Percentiles rank a stretch among this genome's conserved stretches.
Conservation (phyloP, 2,888 invertebrate species). For the Epinotia bilunana region DNA sequence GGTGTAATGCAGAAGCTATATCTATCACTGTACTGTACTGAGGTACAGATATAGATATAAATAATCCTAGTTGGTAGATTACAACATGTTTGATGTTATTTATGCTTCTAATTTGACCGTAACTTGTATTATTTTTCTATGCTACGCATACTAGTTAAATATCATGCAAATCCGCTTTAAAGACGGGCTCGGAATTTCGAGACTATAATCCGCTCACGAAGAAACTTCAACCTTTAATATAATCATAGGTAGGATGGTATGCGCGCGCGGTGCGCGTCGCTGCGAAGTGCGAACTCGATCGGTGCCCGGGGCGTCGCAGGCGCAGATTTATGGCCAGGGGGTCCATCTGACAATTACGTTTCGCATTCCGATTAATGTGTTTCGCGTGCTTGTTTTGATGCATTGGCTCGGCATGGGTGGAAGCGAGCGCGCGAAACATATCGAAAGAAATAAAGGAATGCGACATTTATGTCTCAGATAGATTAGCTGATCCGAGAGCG, state of each 20-base stretch:
- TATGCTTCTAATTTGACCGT: not conserved
- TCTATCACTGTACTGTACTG: no score
- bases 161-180: not conserved
- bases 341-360: not conserved
- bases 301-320: conserved; percentile 42
- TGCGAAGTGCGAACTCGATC: conserved; percentile 41
- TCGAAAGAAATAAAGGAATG: not conserved
- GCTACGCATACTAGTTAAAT: no score
- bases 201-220: conserved; percentile 27
- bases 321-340: conserved; percentile 37
- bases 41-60: no score
- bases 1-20: no score
- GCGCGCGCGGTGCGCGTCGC: conserved; percentile 30
- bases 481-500: conserved; percentile 22
- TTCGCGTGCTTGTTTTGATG: not conserved
- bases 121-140: not conserved
- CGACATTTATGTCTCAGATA: not conserved
- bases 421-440: not conserved
- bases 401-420: not conserved
- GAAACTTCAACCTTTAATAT: conserved; percentile 25
- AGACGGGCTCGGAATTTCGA: conserved; percentile 8
- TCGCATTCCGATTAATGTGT: not conserved
- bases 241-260: conserved; percentile 14
- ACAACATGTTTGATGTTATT: no score
- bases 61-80: no score